Evolutionary conservation across 2,113 vertebrate species (phyloP), one percentile per base, ranked within the genome.

Genomic region (Xiphophorus maculatus): DNA sequence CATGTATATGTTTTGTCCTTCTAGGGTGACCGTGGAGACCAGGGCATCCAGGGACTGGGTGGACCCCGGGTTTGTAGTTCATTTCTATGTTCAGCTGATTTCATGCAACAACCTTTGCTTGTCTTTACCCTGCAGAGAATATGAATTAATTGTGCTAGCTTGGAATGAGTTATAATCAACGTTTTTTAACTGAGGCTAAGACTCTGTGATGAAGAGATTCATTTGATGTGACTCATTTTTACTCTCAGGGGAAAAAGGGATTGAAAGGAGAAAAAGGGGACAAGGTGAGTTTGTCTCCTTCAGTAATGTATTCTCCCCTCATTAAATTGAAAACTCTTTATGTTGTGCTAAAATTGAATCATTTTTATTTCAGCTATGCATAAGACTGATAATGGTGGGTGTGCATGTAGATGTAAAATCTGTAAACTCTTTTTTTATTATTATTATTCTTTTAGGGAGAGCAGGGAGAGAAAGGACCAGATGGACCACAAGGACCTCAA

Each of bases 181-280:
- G 14, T 29, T 62, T 63, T 61, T 37, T 35, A 76, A 67, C 14
- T 42, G 22, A 15, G 27, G 28, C 4, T 67, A 58, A 60, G 22
- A 73, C 68, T 81, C 73, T 30, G 1, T 66, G 54, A 75, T 80
- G 64, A 84, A 80, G 81, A 54, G 7, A 84, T 77, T 77, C 28
- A 79, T 13, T 72, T 29, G 0, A 17, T 13, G 27, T 84, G 22
- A 54, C 85, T 77, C 76, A 30, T 81, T 87, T 87, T 71, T 79
- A 48, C 84, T 66, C 88, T 71, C 84, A 96, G 96, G 96, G 95
- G 14, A 95, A 96, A 90, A 95, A 93, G 77, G 96, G 96, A 76
- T 69, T 93, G 71, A 95, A 93, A 89, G 96, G 95, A 32, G 91
- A 95, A 12, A 91, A 89, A 83, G 96, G 96, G 1, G 92, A 94